Conservation (phyloP, 2,888 invertebrate genomes). For the Drosophila buzzatii region DNA sequence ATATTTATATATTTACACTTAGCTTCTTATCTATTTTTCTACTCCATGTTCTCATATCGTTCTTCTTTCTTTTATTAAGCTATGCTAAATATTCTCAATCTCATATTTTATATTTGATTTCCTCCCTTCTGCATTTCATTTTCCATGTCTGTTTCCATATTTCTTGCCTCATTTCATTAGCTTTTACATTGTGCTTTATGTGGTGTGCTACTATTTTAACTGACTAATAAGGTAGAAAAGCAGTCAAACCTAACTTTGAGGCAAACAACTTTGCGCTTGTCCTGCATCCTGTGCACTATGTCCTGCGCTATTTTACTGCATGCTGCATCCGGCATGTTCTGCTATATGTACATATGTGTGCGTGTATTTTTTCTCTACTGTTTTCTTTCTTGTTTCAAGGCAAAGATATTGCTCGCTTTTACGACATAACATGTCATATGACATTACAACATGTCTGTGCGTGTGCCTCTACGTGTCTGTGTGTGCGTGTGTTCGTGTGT, state of each 20-base stretch:
- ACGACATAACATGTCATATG: constrained; percentile 79
- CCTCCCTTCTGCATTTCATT: neutral
- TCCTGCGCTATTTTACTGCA: constrained; percentile 44
- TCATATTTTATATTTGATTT: neutral
- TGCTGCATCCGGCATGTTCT: constrained; percentile 49
- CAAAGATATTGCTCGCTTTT: constrained; percentile 77
- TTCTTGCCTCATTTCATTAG: constrained; percentile 9
- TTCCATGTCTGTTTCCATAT: neutral
- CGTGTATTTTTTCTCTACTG: constrained; percentile 49
- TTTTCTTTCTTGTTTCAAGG: constrained; percentile 66
- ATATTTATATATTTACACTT: too few relatives aligned
- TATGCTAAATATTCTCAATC: neutral
- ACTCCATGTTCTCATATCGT: too few relatives aligned
- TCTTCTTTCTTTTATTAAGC: neutral
- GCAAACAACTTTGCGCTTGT: constrained; percentile 50
- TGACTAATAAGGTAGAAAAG: constrained; percentile 65
- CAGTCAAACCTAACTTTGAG: constrained; percentile 45
- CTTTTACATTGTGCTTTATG: neutral
- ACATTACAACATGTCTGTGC: constrained; percentile 72
- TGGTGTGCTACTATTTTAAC: neutral
- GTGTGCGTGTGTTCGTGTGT: constrained; percentile 39
- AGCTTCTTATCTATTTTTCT: neutral
- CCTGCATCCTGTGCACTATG: constrained; percentile 31
- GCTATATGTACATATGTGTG: constrained; percentile 9
- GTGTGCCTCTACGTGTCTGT: constrained; percentile 5